Evolutionary conservation across 2,113 vertebrate genomes (phyloP), one percentile per base, ranked within the genome.

Genomic region (Eudyptes chrysolophus): DNA sequence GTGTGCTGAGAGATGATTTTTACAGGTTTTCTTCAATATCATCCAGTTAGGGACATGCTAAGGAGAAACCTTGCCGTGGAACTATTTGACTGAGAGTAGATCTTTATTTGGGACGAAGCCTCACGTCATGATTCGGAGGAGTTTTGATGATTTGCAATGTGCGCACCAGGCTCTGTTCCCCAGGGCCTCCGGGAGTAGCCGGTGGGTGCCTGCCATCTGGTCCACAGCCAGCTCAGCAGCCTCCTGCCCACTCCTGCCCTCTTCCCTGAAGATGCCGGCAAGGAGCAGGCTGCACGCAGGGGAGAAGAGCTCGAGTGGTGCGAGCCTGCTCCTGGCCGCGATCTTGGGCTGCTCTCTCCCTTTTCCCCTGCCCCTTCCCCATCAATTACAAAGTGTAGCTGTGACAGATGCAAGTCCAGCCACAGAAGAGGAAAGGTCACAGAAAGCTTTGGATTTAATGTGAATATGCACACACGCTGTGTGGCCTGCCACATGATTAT

Each of bases 321-420:
- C 0, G 3, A 71, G 54, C 21, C 22, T 17, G 48, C 44, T 49
- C 27, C 58, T 54, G 84, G 61, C 52, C 9, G 0, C 0, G 0
- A 3, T 25, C 87, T 80, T 9, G 2, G 49, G 55, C 46, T 46
- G 51, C 55, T n/a, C 38, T 26, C 32, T 60, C 15, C 46, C 72
- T 36, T 26, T 44, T 16, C 62, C 22, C 7, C 68, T 74, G 49
- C 54, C 55, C 20, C 10, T 87, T 92, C 66, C 57, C 65, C 57
- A 30, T 3, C 61, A 10, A 3, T 82, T 68, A 7, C n/a, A 11
- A 49, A 54, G 74, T 1, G 29, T 26, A 26, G 76, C 94, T 46
- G 64, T 49, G 87, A 34, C 80, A 84, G 87, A 68, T 92, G 40
- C 8, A 27, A 60, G 48, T 9, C n/a, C 48, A 15, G 60, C 46